Evolutionary conservation across 23 tunicate genomes (phyloP).

Genomic region (Halocynthia roretzi): DNA sequence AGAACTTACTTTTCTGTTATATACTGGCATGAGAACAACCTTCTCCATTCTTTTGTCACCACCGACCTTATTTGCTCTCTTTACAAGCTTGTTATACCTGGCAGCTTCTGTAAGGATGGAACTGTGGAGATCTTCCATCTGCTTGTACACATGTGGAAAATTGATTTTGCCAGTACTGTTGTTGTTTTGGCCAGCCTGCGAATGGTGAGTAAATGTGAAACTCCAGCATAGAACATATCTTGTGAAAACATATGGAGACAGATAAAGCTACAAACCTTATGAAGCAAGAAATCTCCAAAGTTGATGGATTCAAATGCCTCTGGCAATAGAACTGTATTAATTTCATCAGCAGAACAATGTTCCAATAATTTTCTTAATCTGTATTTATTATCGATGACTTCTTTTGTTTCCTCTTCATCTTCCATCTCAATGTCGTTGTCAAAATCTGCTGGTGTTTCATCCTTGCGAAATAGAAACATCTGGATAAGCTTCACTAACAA

Average conservation of each 20-base stretch:
- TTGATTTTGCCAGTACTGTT: conserved; percentile 42
- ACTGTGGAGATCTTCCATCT: conserved; percentile 65
- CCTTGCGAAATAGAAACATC: conserved; percentile 1
- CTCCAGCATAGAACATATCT: neutral
- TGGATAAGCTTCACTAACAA: neutral
- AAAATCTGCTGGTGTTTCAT: neutral
- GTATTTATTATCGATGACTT: conserved; percentile 80
- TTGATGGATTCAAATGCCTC: conserved; percentile 66
- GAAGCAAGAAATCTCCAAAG: conserved; percentile 77
- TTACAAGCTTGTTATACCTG: conserved; percentile 60
- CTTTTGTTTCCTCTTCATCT: conserved; percentile 48
- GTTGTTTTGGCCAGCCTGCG: conserved; percentile 72
- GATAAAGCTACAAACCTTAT: conserved; percentile 38
- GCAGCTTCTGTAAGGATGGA: conserved; percentile 56
- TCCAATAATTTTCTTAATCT: conserved; percentile 76
- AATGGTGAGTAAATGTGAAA: neutral
- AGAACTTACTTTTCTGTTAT: conserved; percentile 57
- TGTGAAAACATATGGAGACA: too few relatives aligned
- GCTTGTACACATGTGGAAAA: conserved; percentile 49
- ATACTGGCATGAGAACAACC: conserved; percentile 90
- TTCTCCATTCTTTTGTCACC: conserved; percentile 92
- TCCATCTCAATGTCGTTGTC: neutral
- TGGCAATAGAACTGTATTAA: conserved; percentile 70
- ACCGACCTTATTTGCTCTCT: conserved; percentile 84
- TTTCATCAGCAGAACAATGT: conserved; percentile 90